Evolutionary conservation across 2,113 vertebrate species (phyloP).

Genomic region (Caranx melampygus): DNA sequence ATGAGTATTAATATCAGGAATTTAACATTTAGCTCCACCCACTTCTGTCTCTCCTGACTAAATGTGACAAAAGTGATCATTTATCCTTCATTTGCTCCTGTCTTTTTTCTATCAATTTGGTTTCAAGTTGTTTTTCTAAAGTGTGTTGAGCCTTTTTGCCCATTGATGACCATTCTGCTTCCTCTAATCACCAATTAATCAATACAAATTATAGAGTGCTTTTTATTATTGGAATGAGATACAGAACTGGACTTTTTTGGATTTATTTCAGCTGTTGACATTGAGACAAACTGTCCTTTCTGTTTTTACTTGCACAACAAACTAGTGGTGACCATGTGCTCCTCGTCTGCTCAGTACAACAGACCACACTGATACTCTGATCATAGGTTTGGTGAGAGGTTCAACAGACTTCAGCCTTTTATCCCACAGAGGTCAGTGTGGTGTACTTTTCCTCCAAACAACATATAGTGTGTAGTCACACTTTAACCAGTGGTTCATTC

Average conservation of each 20-base stretch:
- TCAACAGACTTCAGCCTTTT: conserved; percentile 8
- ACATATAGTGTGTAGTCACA: background rate
- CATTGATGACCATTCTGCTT: background rate
- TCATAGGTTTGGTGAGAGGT: background rate
- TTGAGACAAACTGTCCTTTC: background rate
- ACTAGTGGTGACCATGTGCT: background rate
- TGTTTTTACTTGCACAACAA: background rate
- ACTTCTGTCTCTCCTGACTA: no score
- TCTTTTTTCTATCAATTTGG: no score
- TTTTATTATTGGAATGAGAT: background rate
- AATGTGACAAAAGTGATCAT: no score
- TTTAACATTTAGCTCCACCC: no score
- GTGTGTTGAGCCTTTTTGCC: background rate
- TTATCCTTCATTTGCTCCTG: no score
- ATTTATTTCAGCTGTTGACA: background rate
- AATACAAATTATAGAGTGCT: background rate
- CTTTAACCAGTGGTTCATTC: background rate
- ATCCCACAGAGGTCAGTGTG: background rate
- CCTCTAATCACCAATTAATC: background rate
- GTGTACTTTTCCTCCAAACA: background rate
- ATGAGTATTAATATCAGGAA: no score
- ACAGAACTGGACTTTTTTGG: background rate
- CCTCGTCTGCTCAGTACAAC: background rate
- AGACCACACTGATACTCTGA: background rate
- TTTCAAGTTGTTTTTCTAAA: no score